phyloP scores from a whole-genome alignment of 1,140 invertebrate species.

The Capitella teleta region DNA sequence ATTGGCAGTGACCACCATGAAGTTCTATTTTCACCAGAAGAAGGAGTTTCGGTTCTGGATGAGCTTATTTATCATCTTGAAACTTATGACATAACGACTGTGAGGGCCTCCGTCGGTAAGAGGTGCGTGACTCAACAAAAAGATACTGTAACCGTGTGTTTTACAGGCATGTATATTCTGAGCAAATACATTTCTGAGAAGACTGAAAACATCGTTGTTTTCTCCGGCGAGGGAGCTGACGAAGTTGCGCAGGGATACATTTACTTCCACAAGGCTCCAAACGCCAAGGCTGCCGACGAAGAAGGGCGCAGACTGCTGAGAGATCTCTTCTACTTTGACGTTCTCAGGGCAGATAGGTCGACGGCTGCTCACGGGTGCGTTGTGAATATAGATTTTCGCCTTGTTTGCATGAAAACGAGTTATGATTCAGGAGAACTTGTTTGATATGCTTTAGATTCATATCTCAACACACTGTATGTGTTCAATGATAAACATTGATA shows the following conservation, averaged over 20 bases:
- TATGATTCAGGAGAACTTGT: too few species aligned
- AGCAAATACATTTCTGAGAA: constrained; percentile 59
- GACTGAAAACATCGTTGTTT: constrained; percentile 57
- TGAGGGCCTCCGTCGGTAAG: constrained; percentile 55
- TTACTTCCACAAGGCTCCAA: constrained; percentile 78
- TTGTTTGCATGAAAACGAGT: too few species aligned
- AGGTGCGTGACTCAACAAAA: background rate
- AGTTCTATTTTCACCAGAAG: constrained; percentile 65
- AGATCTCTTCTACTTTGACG: constrained; percentile 71
- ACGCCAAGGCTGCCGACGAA: constrained; percentile 53
- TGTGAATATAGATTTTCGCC: too few species aligned
- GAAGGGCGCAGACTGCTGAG: constrained; percentile 63
- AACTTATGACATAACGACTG: constrained; percentile 79
- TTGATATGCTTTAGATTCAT: too few species aligned
- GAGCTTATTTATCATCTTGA: constrained; percentile 76
- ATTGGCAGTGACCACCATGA: constrained; percentile 81
- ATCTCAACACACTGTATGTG: too few species aligned
- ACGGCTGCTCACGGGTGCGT: constrained; percentile 57
- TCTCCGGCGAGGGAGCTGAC: constrained; percentile 84
- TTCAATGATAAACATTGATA: too few species aligned
- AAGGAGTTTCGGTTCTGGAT: constrained; percentile 62
- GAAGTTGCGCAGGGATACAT: constrained; percentile 81
- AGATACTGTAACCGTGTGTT: background rate
- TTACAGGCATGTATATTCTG: constrained; percentile 60
- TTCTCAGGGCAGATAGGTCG: constrained; percentile 72